A percentile compares a stretch with the other conserved stretches of the same genome.
phyloP scores from a whole-genome alignment of 2,797 vertebrate genomes.

The Sebastes minor region DNA sequence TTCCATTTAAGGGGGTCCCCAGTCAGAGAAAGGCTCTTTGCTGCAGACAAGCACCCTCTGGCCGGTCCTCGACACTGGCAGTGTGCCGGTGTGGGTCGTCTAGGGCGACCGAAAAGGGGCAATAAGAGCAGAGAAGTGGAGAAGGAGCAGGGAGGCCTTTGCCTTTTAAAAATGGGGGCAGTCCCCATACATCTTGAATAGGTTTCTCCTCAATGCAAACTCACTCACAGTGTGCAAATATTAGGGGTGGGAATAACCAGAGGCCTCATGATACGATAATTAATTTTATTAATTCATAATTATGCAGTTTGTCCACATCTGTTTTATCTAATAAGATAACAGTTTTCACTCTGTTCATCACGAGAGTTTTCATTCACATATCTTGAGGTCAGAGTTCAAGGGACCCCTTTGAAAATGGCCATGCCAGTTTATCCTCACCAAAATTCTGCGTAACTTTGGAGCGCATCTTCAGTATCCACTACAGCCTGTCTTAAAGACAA shows the following conservation, averaged over 20 bases:
- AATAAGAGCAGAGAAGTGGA: conserved; percentile 14
- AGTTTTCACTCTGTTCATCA: too few species aligned
- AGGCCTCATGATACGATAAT: too few species aligned
- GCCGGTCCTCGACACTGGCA: conserved; percentile 36
- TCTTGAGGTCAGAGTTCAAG: too few species aligned
- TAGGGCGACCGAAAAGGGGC: conserved; percentile 26
- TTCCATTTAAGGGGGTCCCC: conserved; percentile 1
- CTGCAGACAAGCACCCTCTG: conserved; percentile 27
- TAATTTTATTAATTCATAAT: too few species aligned
- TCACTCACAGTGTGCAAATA: not conserved
- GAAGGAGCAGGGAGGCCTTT: conserved; percentile 2
- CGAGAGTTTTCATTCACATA: too few species aligned
- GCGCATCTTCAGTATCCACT: too few species aligned
- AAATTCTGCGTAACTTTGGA: too few species aligned
- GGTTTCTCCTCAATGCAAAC: conserved; percentile 6
- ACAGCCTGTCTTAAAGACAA: accelerated
- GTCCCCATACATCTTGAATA: not conserved
- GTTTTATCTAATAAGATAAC: too few species aligned
- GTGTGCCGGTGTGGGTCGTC: conserved; percentile 7
- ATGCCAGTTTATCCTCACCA: too few species aligned
- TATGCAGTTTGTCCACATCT: too few species aligned
- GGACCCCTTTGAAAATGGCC: too few species aligned
- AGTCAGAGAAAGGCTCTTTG: conserved; percentile 20
- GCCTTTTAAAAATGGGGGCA: conserved; percentile 13
- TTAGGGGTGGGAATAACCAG: too few species aligned